Evolutionary conservation across 2,797 vertebrate species (phyloP), one percentile per base, ranked within the genome.

Genomic region (Adrianichthys oophorus): DNA sequence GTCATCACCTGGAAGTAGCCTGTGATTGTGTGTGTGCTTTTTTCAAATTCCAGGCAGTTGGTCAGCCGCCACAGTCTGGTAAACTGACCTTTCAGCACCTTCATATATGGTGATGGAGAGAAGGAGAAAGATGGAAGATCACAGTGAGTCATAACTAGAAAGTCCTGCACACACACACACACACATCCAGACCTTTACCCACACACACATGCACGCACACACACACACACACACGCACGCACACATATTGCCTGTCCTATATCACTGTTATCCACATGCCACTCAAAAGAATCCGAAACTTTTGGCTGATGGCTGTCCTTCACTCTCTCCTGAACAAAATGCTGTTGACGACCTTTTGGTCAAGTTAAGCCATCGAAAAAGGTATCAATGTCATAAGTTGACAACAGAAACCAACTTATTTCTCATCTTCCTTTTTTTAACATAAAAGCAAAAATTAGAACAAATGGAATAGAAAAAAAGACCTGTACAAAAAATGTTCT

Each of bases 81-180:
- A 80, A 80, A 76, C 80, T 87, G 83, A 90, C 85, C 87, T 91
- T 89, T 89, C 79, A 49, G 68, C 74, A 68, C 77, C 79, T 67
- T 74, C 60, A 67, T 40, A 68, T 78, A 76, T 58, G 62, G 24
- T 62, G 59, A 70, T 40, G 53, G 14, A 16, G 45, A 32, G 23
- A 24, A 15, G 44, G 37, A 56, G 29, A 40, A 15, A 48, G 42
- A 60, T 48, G 10, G 58, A 52, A 56, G 58, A 70, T 43, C 64
- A 64, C 71, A 49, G 71, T 62, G 72, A 72, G 52, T 76, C 65
- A 54, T 51, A 65, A 58, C 10, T 15, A 67, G 72, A 59, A 65
- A 67, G 74, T 2, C 10, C 10, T 12, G 10, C 32, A 37, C 29
- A 32, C 26, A 32, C 7, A 32, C 8, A 10, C 32, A 32, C 32